Conservation (phyloP, 2,113 vertebrate genomes). For the Notarius lentiginosus region DNA sequence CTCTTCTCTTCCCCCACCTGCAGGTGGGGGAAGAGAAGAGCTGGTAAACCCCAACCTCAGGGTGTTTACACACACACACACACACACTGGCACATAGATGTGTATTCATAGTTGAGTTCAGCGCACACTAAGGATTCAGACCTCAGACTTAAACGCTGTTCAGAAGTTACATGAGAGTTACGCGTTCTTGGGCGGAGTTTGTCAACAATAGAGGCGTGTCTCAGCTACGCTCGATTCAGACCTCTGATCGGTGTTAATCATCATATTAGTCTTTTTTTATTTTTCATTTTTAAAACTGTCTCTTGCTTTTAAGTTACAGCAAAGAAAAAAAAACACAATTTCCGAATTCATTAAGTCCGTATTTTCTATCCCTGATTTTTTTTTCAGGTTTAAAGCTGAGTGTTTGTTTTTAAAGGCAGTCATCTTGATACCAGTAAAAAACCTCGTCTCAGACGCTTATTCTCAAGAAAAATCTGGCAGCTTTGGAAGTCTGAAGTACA, state of each 20-base stretch:
- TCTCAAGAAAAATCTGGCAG: neutral
- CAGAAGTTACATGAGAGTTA: neutral
- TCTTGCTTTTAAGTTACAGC: neutral
- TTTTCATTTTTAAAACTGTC: neutral
- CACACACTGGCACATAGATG: neutral
- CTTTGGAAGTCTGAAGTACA: neutral
- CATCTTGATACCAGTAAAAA: neutral
- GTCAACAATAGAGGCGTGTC: neutral
- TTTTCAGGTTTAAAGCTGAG: neutral
- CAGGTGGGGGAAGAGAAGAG: constrained; percentile 59
- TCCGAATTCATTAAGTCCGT: neutral
- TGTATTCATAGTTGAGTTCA: neutral
- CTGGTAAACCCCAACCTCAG: constrained; percentile 50
- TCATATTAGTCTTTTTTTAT: neutral
- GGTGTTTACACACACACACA: neutral
- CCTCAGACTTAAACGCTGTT: neutral
- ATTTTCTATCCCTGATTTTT: neutral
- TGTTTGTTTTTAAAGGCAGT: neutral
- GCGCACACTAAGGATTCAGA: neutral
- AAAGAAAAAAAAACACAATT: neutral
- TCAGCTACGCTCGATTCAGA: neutral
- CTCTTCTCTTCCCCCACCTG: too few species aligned
- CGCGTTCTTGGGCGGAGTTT: neutral
- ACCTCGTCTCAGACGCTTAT: neutral
- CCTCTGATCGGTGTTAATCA: neutral